Conservation (phyloP, 2,113 vertebrate genomes). For the Neopipo cinnamomea region DNA sequence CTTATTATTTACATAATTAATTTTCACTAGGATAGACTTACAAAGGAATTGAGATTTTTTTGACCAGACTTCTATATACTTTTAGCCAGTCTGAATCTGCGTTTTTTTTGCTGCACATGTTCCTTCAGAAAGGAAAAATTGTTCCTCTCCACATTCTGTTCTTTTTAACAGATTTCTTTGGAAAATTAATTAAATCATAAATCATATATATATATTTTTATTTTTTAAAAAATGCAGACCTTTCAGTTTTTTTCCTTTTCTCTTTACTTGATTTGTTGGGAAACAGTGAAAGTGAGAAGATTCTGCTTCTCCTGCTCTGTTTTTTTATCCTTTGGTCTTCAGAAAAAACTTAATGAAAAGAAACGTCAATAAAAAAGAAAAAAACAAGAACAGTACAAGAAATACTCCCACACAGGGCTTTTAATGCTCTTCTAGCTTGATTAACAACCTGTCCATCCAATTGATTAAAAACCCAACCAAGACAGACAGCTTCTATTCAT, state of each 20-base stretch:
- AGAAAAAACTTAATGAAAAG: neutral
- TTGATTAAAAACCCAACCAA: constrained; percentile 3
- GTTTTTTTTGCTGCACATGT: neutral
- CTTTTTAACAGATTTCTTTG: neutral
- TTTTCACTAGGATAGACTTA: neutral
- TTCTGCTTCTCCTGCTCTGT: neutral
- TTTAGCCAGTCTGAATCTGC: rapidly evolving
- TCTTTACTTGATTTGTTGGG: neutral
- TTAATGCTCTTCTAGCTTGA: neutral
- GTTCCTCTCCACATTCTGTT: neutral
- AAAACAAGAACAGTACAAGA: neutral
- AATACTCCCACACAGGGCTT: neutral
- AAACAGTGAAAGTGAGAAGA: neutral
- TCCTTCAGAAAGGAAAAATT: neutral
- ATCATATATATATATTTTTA: neutral
- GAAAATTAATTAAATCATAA: neutral
- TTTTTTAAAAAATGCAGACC: neutral
- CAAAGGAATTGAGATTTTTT: neutral
- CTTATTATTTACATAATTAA: neutral
- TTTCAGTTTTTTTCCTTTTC: neutral
- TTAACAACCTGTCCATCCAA: neutral
- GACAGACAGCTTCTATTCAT: neutral
- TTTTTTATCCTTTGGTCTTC: neutral
- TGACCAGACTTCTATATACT: neutral
- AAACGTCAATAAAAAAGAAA: neutral